Base-by-base conservation (phyloP, 2,888 invertebrate genomes). In the Caenorhabditis afra region DNA sequence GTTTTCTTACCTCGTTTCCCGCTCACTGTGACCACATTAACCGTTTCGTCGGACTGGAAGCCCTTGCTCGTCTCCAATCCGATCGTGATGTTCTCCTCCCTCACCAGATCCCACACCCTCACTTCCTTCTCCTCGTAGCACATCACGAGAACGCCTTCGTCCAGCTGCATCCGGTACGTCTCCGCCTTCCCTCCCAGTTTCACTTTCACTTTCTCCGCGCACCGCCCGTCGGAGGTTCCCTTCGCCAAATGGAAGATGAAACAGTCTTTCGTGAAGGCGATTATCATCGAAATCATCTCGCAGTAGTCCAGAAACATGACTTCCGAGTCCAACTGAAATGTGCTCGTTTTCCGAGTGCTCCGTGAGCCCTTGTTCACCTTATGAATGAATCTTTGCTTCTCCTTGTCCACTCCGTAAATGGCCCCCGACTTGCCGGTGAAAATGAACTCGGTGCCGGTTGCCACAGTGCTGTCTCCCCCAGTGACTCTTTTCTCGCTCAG, bases 31-130 rank as follows among this genome's bases (percentile, higher is more conserved):
- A 92, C 86, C 81, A 91, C 91, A 23, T 90, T 90, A 41, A 92
- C 90, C 44, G 87, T 86, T 77, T 92, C 92, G 67, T 88, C 89
- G 12, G 84, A 62, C 74, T 91, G 91, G 79, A 91, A 91, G 41
- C 91, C 91, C 66, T 89, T 89, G 81, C 91, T 94, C 45, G 94
- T 90, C 61, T 91, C 94, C 18, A 92, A 83, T 37, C 86, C 85
- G 23, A 96, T 91, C 0, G 96, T 93, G 91, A 94, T 96, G 91
- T 96, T 97, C 88, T 97, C 96, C 70, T 96, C 96, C 35, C 94
- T 94, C 59, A 96, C 95, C 85, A 97, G 93, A 90, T 98, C 96
- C 97, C 97, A 98, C 86, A 97, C 93, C 47, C 83, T 50, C n/a
- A 83, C 64, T 20, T 83, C 83, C 55, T 59, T 77, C 12, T 67